Evolutionary conservation across 2,888 invertebrate species (phyloP).

Genomic region (Drosophila percnosoma): DNA sequence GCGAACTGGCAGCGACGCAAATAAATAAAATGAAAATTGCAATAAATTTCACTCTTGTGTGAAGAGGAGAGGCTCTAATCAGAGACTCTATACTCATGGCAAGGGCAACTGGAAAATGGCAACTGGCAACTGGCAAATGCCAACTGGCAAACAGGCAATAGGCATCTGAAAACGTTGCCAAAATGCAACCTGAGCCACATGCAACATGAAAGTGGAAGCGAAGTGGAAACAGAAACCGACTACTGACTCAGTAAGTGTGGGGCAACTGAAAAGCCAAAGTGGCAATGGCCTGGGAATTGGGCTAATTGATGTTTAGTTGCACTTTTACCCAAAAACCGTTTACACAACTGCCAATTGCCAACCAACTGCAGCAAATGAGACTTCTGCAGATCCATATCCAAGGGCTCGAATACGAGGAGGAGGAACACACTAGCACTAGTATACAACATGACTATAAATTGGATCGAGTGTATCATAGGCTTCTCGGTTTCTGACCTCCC

Average conservation of each 20-base stretch:
- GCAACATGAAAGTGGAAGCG: constrained; percentile 73
- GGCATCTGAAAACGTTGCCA: constrained; percentile 58
- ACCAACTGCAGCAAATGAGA: constrained; percentile 34
- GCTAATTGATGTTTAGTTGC: constrained; percentile 84
- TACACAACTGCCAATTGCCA: constrained; percentile 58
- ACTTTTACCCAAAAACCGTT: constrained; percentile 83
- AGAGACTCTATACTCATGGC: constrained; percentile 54
- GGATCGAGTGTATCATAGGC: constrained; percentile 17
- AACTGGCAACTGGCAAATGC: constrained; percentile 15
- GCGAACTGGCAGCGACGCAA: constrained; percentile 29
- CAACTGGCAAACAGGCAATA: constrained; percentile 31
- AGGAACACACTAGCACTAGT: constrained; percentile 23
- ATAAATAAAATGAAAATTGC: constrained; percentile 76
- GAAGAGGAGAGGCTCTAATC: constrained; percentile 73
- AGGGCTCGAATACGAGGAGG: constrained; percentile 14
- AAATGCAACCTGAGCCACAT: constrained; percentile 76
- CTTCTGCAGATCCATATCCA: constrained; percentile 51
- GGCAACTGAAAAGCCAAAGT: constrained; percentile 46
- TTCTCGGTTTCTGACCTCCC: constrained; percentile 17
- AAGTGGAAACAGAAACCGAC: constrained; percentile 61
- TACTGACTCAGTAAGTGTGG: constrained; percentile 28
- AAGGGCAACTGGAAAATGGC: constrained; percentile 51
- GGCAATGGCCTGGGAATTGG: constrained; percentile 82
- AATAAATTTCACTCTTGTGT: constrained; percentile 78
- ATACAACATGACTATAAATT: constrained; percentile 49